These are phyloP conservation scores for Cheilosia soror DNA, from an alignment of 2,888 invertebrate genomes.

Conservation along the genomic window DNA sequence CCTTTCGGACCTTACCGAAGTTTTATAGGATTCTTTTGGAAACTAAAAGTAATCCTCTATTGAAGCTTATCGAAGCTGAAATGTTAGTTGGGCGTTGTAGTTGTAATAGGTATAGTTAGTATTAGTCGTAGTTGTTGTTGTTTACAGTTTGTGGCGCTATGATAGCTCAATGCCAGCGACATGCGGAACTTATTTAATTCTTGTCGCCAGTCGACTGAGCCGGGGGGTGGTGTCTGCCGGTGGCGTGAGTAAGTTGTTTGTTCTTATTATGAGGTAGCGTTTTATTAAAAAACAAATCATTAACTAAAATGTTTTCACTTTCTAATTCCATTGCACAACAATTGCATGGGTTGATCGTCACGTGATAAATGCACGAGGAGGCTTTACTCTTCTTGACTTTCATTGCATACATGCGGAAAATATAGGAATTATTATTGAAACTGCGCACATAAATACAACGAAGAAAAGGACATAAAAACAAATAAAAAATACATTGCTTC, in stretches of 20 bases:
- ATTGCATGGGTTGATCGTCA: neutral
- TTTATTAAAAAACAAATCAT: slow-evolving; percentile 20
- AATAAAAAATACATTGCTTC: too few species aligned
- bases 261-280: neutral
- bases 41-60: too few species aligned
- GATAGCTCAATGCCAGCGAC: slow-evolving; percentile 41
- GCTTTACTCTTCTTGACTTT: too few species aligned
- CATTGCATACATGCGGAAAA: too few species aligned
- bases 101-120: neutral
- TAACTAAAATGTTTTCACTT: slow-evolving; percentile 29
- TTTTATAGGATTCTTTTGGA: too few species aligned
- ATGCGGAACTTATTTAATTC: slow-evolving; percentile 29
- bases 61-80: too few species aligned
- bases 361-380: too few species aligned
- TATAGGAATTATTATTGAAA: too few species aligned
- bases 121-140: slow-evolving; percentile 13
- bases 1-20: too few species aligned
- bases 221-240: slow-evolving; percentile 18
- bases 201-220: neutral
- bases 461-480: too few species aligned
- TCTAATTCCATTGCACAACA: slow-evolving; percentile 20
- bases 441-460: too few species aligned
- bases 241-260: neutral
- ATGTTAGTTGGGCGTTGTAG: too few species aligned
- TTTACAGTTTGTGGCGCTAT: slow-evolving; percentile 12